Evolutionary conservation across 2,888 invertebrate genomes (phyloP).

Genomic region (Crocallis elinguaria): DNA sequence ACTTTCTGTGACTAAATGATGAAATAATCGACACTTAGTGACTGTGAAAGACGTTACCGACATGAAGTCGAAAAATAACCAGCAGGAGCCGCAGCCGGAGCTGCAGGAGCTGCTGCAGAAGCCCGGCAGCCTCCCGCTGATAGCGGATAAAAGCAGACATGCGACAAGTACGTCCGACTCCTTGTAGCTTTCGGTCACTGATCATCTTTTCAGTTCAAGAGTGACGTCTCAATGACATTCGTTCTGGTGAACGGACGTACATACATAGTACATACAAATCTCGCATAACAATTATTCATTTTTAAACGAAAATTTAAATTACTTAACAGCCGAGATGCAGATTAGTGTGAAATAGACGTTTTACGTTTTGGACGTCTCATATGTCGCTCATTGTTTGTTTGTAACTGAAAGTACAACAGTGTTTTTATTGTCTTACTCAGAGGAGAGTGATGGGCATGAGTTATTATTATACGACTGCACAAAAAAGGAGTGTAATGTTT

Average conservation of each 20-base stretch:
- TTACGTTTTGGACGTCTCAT: slow-evolving; percentile 35
- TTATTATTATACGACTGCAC: neutral
- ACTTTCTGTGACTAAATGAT: slow-evolving; percentile 37
- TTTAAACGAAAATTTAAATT: slow-evolving; percentile 50
- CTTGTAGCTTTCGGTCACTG: slow-evolving; percentile 47
- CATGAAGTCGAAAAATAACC: slow-evolving; percentile 66
- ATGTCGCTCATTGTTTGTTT: slow-evolving; percentile 37
- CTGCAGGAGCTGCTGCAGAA: slow-evolving; percentile 75
- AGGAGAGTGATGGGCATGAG: neutral
- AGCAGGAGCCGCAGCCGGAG: slow-evolving; percentile 61
- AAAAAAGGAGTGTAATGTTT: too few relatives aligned
- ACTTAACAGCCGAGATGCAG: slow-evolving; percentile 37
- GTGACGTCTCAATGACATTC: slow-evolving; percentile 65
- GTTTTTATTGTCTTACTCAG: slow-evolving; percentile 9
- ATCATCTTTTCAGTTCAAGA: slow-evolving; percentile 47
- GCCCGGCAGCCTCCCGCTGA: slow-evolving; percentile 56
- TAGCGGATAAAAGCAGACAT: slow-evolving; percentile 56
- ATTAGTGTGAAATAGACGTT: slow-evolving; percentile 31
- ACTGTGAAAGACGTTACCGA: slow-evolving; percentile 49
- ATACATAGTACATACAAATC: slow-evolving; percentile 55
- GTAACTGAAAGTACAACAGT: slow-evolving; percentile 18
- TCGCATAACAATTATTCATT: slow-evolving; percentile 55
- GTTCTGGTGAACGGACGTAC: slow-evolving; percentile 65
- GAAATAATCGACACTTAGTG: slow-evolving; percentile 47
- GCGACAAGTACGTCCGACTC: slow-evolving; percentile 68